Conservation (phyloP, 2,888 invertebrate species). For the Mycalesis mineus region DNA sequence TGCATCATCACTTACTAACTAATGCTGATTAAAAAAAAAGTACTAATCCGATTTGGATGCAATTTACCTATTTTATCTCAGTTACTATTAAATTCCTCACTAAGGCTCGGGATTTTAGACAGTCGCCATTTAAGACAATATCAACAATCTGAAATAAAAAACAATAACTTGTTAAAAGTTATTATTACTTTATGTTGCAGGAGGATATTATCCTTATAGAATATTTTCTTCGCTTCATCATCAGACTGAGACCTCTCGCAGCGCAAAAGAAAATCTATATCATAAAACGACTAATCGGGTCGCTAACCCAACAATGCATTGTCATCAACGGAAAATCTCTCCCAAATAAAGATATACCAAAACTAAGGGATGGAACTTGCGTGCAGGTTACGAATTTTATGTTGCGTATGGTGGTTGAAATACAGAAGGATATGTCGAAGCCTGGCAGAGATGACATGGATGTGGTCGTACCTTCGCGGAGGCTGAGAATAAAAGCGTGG, state of each 20-base stretch:
- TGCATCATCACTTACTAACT: too few relatives aligned
- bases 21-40: too few relatives aligned
- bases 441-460: constrained; percentile 61
- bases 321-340: constrained; percentile 51
- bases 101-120: too few relatives aligned
- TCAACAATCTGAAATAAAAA: too few relatives aligned
- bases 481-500: constrained; percentile 66
- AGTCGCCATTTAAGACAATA: too few relatives aligned
- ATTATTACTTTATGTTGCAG: constrained; percentile 55
- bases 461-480: constrained; percentile 54
- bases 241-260: constrained; percentile 80
- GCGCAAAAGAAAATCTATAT: constrained; percentile 79
- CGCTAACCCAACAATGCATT: constrained; percentile 82
- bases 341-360: constrained; percentile 67
- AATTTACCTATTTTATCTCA: too few relatives aligned
- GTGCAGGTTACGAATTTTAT: constrained; percentile 74
- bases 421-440: constrained; percentile 68
- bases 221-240: constrained; percentile 83
- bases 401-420: constrained; percentile 65
- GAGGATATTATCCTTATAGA: constrained; percentile 83
- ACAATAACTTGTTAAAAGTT: too few relatives aligned
- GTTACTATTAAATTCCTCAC: too few relatives aligned
- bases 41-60: too few relatives aligned
- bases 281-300: constrained; percentile 81
- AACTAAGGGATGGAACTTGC: constrained; percentile 77